Base-by-base conservation (phyloP, 2,797 vertebrate species). In the Triplophysa bombifrons region DNA sequence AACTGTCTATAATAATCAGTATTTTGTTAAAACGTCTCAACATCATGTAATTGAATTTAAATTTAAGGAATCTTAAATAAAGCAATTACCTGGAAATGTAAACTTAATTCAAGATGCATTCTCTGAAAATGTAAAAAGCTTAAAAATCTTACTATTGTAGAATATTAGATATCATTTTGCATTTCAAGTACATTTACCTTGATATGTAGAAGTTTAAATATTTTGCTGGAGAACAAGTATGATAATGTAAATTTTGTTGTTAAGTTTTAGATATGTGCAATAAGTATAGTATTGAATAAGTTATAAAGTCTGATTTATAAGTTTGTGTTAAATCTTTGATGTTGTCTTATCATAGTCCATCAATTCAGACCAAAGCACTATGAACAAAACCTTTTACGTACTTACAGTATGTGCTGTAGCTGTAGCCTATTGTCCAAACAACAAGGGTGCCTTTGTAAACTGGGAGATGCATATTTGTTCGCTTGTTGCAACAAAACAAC, bases 361-460 rank as follows among this genome's bases (percentile, higher is more conserved):
- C 27, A 60, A 16, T 60, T 25, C 22, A 27, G 25, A 60, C 22
- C 56, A 60, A 5, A 60, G 22, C 4, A 12, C n/a, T 61, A 6
- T 27, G 25, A n/a, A 60, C 44, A 61, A 61, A 74, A 27, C 22
- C 20, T 22, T 22, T 22, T 22, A 22, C 22, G 25, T 27, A 27
- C 53, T 38, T 38, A 55, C 53, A 55, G 53, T 10, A 55, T n/a
- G 53, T 55, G 13, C 46, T 48, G 8, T 38, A 51, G 63, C 5
- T 66, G 27, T 65, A 41, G 48, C n/a, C 51, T 14, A 44, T 56
- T 56, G 41, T 76, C 74, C 17, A 44, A 65, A 19, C 3, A 48
- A 58, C 64, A 58, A 56, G 19, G 17, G 7, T 58, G 38, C 12
- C 38, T 58, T 25, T 27, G 44, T 76, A 68, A 48, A 76, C 48